Percentiles rank a stretch among this genome's conserved stretches.
Evolutionary conservation across 2,888 invertebrate species (phyloP).

Genomic region (Eilema sororculum): DNA sequence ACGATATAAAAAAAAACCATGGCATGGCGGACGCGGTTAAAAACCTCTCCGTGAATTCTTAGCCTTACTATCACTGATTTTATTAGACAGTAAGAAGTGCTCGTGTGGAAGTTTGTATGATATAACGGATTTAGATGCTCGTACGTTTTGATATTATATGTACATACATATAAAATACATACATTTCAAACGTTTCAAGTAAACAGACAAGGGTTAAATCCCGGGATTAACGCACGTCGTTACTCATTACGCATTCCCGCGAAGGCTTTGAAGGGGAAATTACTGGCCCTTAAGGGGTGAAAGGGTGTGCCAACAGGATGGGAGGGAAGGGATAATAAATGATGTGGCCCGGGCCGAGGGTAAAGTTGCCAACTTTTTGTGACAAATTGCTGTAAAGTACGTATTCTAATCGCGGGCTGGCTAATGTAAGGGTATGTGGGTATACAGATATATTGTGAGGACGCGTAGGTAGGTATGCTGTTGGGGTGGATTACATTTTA

Average conservation of each 20-base stretch:
- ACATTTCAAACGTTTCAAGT: conserved; percentile 33
- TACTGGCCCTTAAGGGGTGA: conserved; percentile 79
- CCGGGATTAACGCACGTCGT: conserved; percentile 80
- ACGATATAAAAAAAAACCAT: no score
- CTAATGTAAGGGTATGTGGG: conserved; percentile 42
- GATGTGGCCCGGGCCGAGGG: conserved; percentile 68
- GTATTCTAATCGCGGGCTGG: conserved; percentile 63
- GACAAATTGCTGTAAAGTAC: conserved; percentile 84
- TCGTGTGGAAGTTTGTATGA: no score
- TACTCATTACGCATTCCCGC: conserved; percentile 83
- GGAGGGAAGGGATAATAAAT: conserved; percentile 74
- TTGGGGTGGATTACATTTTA: conserved; percentile 1
- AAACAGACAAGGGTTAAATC: conserved; percentile 75
- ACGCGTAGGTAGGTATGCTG: not conserved
- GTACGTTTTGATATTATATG: no score
- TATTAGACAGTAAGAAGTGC: no score
- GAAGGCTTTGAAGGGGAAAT: conserved; percentile 84
- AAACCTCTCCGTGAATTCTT: no score
- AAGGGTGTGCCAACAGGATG: conserved; percentile 37
- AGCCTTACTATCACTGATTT: no score
- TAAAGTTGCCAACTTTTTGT: conserved; percentile 83
- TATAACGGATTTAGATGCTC: no score
- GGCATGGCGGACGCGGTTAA: no score
- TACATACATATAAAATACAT: not conserved
- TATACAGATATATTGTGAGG: conserved; percentile 24